Evolutionary conservation across 2,797 vertebrate genomes (phyloP).

Genomic region (Hipposideros larvatus): DNA sequence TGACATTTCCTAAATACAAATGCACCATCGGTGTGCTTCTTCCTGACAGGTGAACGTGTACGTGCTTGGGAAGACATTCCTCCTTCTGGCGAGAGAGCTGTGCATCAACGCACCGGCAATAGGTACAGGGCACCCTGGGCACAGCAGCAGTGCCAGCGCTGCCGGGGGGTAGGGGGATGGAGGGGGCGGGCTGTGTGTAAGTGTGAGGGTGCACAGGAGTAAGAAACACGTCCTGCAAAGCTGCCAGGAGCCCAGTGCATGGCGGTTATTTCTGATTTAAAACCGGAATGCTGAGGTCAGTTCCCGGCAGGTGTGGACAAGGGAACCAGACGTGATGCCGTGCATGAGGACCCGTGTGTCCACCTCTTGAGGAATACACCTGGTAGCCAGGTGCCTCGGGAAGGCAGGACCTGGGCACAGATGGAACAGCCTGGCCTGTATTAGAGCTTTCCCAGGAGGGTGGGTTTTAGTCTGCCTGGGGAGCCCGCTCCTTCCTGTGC

Average conservation of each 20-base stretch:
- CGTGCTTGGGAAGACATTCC: slow-evolving; percentile 96
- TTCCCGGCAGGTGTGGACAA: neutral
- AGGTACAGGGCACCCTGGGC: slow-evolving; percentile 89
- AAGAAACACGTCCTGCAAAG: neutral
- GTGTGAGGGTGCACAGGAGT: accelerated
- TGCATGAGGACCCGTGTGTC: neutral
- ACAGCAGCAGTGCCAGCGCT: neutral
- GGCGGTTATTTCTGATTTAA: neutral
- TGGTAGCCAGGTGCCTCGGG: slow-evolving; percentile 84
- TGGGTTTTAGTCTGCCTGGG: accelerated
- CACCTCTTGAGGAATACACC: neutral
- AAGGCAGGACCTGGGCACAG: neutral
- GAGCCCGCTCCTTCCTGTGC: too few relatives aligned
- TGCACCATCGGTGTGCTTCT: slow-evolving; percentile 44
- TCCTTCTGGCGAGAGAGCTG: slow-evolving; percentile 95
- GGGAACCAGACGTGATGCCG: accelerated
- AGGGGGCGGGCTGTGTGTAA: neutral
- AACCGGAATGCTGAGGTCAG: neutral
- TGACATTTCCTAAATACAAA: neutral
- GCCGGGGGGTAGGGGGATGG: neutral
- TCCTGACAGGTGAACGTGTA: slow-evolving; percentile 97
- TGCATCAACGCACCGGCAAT: slow-evolving; percentile 99
- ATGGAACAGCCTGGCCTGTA: accelerated
- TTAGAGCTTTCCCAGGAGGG: neutral
- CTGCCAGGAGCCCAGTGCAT: accelerated